Evolutionary conservation across 2,888 invertebrate species (phyloP).

Genomic region (Troides aeacus): DNA sequence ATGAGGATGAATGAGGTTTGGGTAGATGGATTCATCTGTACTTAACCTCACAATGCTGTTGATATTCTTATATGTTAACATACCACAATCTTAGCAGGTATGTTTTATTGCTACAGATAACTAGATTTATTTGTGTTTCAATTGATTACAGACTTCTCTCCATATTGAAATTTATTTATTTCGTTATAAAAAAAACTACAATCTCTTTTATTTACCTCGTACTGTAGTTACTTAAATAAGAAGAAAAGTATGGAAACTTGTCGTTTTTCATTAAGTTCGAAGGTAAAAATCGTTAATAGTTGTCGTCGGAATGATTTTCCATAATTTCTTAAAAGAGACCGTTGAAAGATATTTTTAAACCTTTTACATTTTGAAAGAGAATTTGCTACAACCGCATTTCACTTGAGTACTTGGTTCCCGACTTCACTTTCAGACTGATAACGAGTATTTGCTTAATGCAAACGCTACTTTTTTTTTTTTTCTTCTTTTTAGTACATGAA

Average conservation of each 20-base stretch:
- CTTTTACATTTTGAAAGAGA: slow-evolving; percentile 15
- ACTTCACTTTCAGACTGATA: slow-evolving; percentile 25
- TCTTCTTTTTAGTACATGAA: slow-evolving; percentile 16
- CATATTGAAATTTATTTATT: not conserved
- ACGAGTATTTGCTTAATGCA: slow-evolving; percentile 26
- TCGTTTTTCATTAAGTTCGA: not conserved
- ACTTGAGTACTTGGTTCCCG: slow-evolving; percentile 17
- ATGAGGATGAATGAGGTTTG: not conserved
- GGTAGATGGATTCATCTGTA: too few species aligned
- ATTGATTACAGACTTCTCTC: not conserved
- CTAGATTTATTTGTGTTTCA: too few species aligned
- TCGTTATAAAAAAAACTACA: too few species aligned
- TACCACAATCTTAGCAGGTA: too few species aligned
- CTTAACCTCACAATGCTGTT: too few species aligned
- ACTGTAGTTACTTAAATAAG: too few species aligned
- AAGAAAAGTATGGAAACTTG: too few species aligned
- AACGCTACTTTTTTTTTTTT: slow-evolving; percentile 5
- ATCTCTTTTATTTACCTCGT: too few species aligned
- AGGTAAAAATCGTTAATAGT: not conserved
- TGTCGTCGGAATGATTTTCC: not conserved
- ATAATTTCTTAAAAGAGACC: slow-evolving; percentile 12
- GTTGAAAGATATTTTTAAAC: slow-evolving; percentile 16
- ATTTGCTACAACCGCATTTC: slow-evolving; percentile 23
- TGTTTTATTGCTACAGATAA: too few species aligned
- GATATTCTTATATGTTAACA: too few species aligned